Conservation (phyloP, 2,888 invertebrate genomes). For the Holacanthella duospinosa region DNA sequence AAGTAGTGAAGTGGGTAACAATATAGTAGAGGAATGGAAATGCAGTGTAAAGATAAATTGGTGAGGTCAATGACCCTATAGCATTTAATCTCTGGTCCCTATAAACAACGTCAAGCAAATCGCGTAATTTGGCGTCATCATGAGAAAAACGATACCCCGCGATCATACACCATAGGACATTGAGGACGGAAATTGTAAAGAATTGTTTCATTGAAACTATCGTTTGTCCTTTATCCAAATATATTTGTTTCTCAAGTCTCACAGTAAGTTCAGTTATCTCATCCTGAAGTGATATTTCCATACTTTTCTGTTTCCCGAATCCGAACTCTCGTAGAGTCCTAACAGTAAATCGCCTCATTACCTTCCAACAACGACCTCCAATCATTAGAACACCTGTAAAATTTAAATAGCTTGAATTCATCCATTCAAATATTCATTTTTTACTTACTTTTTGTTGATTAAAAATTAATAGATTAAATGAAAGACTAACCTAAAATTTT, state of each 20-base stretch:
- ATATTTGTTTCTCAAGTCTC: constrained; percentile 13
- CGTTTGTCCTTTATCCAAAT: too few species aligned
- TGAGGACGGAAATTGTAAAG: constrained; percentile 33
- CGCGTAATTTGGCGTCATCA: constrained; percentile 23
- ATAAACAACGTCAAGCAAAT: constrained; percentile 20
- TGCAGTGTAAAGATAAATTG: constrained; percentile 15
- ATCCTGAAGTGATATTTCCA: constrained; percentile 28
- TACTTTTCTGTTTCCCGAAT: constrained; percentile 30
- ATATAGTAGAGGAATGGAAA: constrained; percentile 20
- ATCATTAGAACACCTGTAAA: constrained; percentile 26
- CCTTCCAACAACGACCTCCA: constrained; percentile 34
- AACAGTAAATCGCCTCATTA: constrained; percentile 33
- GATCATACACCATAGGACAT: constrained; percentile 34
- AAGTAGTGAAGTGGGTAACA: constrained; percentile 13
- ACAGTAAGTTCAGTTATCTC: constrained; percentile 27
- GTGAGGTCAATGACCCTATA: constrained; percentile 16
- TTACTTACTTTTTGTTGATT: too few species aligned
- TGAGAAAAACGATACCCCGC: constrained; percentile 29
- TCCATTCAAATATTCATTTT: background rate
- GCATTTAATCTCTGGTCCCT: constrained; percentile 18
- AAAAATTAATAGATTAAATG: too few species aligned
- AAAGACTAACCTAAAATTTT: constrained; percentile 21
- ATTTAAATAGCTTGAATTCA: too few species aligned
- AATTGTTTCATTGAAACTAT: constrained; percentile 21
- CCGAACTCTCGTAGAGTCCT: constrained; percentile 37